These are phyloP conservation scores for Microtus richardsoni DNA, from an alignment of 2,113 vertebrate species.

Conservation along the genomic window DNA sequence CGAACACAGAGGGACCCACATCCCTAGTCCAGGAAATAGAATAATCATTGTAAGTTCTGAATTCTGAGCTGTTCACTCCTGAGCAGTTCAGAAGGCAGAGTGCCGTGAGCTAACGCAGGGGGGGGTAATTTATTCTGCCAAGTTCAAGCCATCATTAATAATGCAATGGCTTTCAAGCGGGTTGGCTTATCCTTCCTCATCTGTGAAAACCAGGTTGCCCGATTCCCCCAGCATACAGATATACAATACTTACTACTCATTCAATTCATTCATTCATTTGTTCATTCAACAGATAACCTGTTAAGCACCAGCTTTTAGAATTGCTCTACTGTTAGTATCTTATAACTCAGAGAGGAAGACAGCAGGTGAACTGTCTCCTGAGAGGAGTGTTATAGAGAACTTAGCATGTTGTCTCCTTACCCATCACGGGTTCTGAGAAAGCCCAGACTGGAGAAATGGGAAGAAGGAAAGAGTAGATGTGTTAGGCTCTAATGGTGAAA, in stretches of 20 bases:
- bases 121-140: neutral
- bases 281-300: no score
- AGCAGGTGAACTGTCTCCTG: neutral
- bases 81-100: neutral
- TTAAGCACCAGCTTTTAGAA: neutral
- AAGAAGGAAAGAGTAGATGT: neutral
- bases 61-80: neutral
- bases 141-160: neutral
- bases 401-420: neutral
- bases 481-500: neutral
- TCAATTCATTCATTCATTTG: neutral
- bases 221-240: fast-evolving
- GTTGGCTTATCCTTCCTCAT: neutral
- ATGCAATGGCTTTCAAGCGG: neutral
- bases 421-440: neutral
- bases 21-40: neutral
- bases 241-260: neutral
- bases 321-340: neutral
- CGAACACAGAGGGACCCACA: neutral
- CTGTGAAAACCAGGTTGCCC: neutral
- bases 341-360: neutral
- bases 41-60: neutral
- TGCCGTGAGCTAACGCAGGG: neutral
- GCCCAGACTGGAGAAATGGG: neutral
- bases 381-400: neutral